Base-by-base conservation (phyloP, 2,113 vertebrate genomes). In the Ia io region DNA sequence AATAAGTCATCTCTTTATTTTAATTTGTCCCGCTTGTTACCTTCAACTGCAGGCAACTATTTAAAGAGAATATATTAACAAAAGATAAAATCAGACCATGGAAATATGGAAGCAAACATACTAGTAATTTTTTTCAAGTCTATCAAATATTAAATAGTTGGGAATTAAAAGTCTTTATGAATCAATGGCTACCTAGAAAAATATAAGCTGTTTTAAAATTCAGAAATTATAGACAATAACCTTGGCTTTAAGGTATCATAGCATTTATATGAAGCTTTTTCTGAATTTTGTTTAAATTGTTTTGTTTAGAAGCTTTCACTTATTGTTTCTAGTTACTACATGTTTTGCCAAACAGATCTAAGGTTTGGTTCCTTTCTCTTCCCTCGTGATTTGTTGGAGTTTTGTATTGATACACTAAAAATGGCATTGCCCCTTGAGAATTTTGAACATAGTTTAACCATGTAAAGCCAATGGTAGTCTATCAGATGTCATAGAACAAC, bases 271-370 rank as follows among this genome's bases (percentile, higher is more conserved):
- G 25, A 90, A 70, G 1, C 17, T 82, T 40, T 56, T 74, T 20
- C 47, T 74, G 35, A 49, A 47, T 85, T 88, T 83, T 91, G 82
- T 90, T 92, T 63, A 85, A 44, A 65, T 37, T 61, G 17, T 85
- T 91, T 74, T 70, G 25, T 89, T 95, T 56, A 88, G 76, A 97
- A 90, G 6, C 13, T 65, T 67, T 40, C 14, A 73, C 10, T 78
- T 25, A 76, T 53, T 88, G 32, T 94, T 84, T 76, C 37, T 80
- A 82, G 28, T 89, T 37, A 32, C 16, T 44, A 11, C 7, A 10
- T 47, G 77, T 37, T 91, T 93, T 89, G 13, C 17, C 16, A 17
- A 79, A 82, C 9, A 42, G 10, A 40, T 37, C 12, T 71, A 76
- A 93, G 13, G 30, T 56, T 84, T 91, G 35, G 11, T 73, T 90